Conservation (phyloP, 2,797 vertebrate species). For the Melanotaenia nigrans region DNA sequence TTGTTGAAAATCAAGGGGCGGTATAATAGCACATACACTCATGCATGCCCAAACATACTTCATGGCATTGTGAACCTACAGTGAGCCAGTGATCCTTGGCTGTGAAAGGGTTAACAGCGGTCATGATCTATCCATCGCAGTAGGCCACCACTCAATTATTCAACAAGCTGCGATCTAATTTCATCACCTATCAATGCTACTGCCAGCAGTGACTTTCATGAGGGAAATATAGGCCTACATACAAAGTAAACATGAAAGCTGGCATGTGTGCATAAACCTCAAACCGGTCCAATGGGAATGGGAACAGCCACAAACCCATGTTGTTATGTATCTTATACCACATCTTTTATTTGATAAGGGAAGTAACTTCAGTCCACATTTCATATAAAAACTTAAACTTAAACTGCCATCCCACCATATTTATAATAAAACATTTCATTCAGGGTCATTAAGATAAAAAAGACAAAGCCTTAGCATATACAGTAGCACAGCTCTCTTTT, state of each 20-base stretch:
- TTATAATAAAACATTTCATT: neutral
- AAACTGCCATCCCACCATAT: neutral
- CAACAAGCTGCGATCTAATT: constrained; percentile 70
- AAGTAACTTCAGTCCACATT: neutral
- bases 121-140: constrained; percentile 68
- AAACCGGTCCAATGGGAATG: neutral
- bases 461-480: neutral
- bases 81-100: constrained; percentile 63
- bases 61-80: constrained; percentile 28
- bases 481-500: neutral
- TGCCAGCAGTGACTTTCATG: constrained; percentile 36
- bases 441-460: neutral
- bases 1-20: constrained; percentile 21
- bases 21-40: constrained; percentile 7
- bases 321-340: neutral
- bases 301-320: neutral
- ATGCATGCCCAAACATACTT: constrained; percentile 16
- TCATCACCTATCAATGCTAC: constrained; percentile 59
- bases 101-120: constrained; percentile 76
- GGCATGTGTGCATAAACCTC: neutral
- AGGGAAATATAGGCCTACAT: constrained; percentile 25
- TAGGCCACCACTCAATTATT: constrained; percentile 74
- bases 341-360: neutral
- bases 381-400: neutral
- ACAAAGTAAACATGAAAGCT: constrained; percentile 12